Evolutionary conservation across 2,113 vertebrate species (phyloP).

Genomic region (Eublepharis macularius): DNA sequence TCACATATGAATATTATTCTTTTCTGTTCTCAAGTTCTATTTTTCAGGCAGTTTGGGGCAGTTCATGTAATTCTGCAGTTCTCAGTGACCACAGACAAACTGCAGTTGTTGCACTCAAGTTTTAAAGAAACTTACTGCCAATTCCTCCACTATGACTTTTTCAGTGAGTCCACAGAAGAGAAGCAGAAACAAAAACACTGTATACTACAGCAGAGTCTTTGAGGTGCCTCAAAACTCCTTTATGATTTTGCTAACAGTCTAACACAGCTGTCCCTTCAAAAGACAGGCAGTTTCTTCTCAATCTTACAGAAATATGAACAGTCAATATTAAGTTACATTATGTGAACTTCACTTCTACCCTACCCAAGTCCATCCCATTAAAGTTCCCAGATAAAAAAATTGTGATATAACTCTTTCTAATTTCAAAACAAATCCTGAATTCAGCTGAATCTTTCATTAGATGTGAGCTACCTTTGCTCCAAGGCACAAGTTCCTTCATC

Average conservation of each 20-base stretch:
- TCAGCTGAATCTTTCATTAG: background rate
- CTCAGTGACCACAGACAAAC: background rate
- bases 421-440: background rate
- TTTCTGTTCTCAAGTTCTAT: background rate
- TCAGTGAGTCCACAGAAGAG: background rate
- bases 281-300: background rate
- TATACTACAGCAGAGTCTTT: too few species aligned
- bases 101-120: background rate
- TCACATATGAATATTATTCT: background rate
- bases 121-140: background rate
- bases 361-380: background rate
- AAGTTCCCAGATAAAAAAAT: background rate
- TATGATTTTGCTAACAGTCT: too few species aligned
- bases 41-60: background rate
- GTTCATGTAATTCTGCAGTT: background rate
- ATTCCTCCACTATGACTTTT: background rate
- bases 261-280: too few species aligned
- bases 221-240: too few species aligned
- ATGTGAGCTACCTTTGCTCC: background rate
- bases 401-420: background rate
- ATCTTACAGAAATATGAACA: background rate
- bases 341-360: background rate
- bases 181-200: too few species aligned
- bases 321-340: background rate
- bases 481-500: background rate